A percentile compares a stretch with the other conserved stretches of the same genome.
Evolutionary conservation across 2,888 invertebrate species (phyloP).

Genomic region (Phorcus lineatus): DNA sequence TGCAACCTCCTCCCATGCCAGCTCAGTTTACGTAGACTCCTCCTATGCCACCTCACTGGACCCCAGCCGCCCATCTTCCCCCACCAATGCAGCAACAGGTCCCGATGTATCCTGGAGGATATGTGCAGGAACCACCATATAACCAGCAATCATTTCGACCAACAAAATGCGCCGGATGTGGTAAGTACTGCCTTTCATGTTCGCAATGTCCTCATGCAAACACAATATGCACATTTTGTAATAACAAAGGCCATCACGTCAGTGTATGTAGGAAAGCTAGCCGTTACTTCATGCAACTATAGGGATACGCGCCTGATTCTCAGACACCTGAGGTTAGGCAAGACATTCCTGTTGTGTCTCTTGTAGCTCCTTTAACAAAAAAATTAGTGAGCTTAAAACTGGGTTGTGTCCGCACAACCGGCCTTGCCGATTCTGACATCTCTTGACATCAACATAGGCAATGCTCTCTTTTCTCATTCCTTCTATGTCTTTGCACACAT

Average conservation of each 20-base stretch:
- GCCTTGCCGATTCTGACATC: not conserved
- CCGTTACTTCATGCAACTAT: not conserved
- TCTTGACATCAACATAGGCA: not conserved
- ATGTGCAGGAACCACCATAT: too few relatives aligned
- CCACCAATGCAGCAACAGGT: too few relatives aligned
- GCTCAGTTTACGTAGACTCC: too few relatives aligned
- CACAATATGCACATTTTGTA: slow-evolving; percentile 10
- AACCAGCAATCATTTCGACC: too few relatives aligned
- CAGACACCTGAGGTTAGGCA: slow-evolving; percentile 2
- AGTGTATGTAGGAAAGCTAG: not conserved
- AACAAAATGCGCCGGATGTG: not conserved
- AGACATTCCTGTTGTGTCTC: not conserved
- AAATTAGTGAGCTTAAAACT: not conserved
- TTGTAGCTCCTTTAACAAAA: slow-evolving; percentile 6
- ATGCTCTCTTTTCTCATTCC: not conserved
- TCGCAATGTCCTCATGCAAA: not conserved
- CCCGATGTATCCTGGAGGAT: too few relatives aligned
- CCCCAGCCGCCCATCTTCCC: too few relatives aligned
- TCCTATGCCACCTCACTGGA: too few relatives aligned
- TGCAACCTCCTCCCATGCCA: too few relatives aligned
- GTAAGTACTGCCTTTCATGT: not conserved
- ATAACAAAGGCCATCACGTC: not conserved
- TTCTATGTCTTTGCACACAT: slow-evolving; percentile 1
- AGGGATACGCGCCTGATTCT: not conserved
- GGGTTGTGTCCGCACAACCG: not conserved